Conservation (phyloP, 2,888 invertebrate species). For the Loripinus fragilis region DNA sequence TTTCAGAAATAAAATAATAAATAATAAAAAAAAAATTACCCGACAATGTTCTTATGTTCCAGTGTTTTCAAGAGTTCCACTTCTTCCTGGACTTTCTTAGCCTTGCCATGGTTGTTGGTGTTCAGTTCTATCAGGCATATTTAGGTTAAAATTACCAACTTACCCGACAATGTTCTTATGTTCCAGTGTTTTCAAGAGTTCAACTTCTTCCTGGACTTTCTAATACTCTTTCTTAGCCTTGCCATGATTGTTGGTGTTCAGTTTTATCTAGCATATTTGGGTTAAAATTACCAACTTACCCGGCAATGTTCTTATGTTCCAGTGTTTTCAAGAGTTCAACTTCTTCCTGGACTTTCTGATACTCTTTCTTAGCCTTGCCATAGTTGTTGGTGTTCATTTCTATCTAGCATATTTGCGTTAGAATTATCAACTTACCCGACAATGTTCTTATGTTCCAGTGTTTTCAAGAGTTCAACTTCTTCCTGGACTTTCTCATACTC, state of each 20-base stretch:
- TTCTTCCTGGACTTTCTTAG: constrained; percentile 83
- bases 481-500: constrained; percentile 83
- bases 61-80: constrained; percentile 83
- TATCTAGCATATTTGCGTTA: too few relatives aligned
- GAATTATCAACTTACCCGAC: constrained; percentile 81
- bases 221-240: constrained; percentile 82
- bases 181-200: constrained; percentile 81
- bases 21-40: too few relatives aligned
- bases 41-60: constrained; percentile 83
- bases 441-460: constrained; percentile 82
- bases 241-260: constrained; percentile 78
- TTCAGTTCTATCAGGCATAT: constrained; percentile 83
- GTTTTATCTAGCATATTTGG: too few relatives aligned
- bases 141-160: too few relatives aligned
- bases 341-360: constrained; percentile 83
- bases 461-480: constrained; percentile 83
- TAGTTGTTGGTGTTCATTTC: constrained; percentile 80
- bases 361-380: constrained; percentile 79
- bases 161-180: constrained; percentile 83
- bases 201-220: constrained; percentile 83
- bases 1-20: too few relatives aligned
- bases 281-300: too few relatives aligned
- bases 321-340: constrained; percentile 83
- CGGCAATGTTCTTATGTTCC: constrained; percentile 83
- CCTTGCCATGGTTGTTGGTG: constrained; percentile 78